Evolutionary conservation across 2,797 vertebrate species (phyloP).

Genomic region (Petrocephalus schoutedeni): DNA sequence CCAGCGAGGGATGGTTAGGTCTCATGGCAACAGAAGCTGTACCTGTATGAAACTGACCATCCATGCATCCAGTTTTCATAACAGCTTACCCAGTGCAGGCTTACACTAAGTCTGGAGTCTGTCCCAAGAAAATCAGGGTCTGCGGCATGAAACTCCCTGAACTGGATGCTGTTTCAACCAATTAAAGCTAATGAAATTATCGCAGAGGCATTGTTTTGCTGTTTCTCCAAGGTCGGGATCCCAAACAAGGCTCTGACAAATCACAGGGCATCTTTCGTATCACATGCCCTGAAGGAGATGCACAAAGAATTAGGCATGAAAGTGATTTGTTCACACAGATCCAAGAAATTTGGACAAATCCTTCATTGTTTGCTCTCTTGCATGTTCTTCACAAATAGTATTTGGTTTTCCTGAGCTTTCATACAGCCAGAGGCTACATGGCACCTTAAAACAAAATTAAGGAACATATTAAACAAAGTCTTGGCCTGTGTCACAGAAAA

Average conservation of each 20-base stretch:
- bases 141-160: neutral
- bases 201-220: neutral
- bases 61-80: neutral
- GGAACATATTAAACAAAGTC: neutral
- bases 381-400: neutral
- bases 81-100: neutral
- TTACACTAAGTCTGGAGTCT: neutral
- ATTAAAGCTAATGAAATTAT: neutral
- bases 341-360: neutral
- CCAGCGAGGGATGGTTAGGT: neutral
- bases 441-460: neutral
- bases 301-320: constrained; percentile 2
- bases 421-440: neutral
- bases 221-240: neutral
- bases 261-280: neutral
- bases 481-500: neutral
- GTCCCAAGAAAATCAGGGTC: neutral
- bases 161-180: neutral
- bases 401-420: neutral
- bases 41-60: neutral
- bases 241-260: neutral
- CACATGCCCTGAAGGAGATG: neutral
- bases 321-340: neutral
- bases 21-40: neutral
- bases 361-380: neutral